These are phyloP conservation scores for Hyles vespertilio DNA, from an alignment of 1,140 invertebrate species.

Conservation along the genomic window DNA sequence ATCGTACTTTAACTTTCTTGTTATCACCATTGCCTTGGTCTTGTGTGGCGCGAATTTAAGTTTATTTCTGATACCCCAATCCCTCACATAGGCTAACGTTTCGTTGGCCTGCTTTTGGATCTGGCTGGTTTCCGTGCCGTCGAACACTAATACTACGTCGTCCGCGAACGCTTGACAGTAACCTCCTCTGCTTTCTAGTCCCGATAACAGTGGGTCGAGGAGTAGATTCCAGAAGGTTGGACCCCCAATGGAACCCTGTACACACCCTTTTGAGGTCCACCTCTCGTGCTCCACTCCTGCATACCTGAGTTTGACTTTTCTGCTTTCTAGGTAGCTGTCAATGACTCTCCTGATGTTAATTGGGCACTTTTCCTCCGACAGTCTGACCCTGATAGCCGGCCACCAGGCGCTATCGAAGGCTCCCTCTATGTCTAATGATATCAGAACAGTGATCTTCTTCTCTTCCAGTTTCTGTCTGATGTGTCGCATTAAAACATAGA, in stretches of 20 bases:
- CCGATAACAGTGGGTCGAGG: no score
- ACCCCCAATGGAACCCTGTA: no score
- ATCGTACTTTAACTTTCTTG: conserved; percentile 16
- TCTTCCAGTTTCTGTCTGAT: conserved; percentile 4
- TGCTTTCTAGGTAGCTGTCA: no score
- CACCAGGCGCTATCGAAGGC: no score
- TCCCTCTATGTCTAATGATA: conserved; percentile 21
- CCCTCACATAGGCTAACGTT: background rate
- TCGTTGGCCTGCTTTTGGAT: conserved; percentile 2
- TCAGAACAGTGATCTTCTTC: conserved; percentile 8
- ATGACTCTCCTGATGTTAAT: conserved; percentile 2
- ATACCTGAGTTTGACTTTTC: conserved; percentile 9
- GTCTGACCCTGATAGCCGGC: no score
- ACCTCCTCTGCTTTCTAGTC: background rate
- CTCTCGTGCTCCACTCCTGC: conserved; percentile 9
- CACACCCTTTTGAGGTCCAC: conserved; percentile 4
- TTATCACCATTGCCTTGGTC: background rate
- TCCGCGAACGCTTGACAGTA: background rate
- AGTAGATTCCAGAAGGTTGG: no score
- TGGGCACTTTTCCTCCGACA: conserved; percentile 17
- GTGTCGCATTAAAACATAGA: conserved; percentile 1
- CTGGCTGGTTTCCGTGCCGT: conserved; percentile 4
- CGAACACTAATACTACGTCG: background rate
- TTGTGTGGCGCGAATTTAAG: no score
- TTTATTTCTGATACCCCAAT: no score